Percentiles rank a stretch among this genome's conserved stretches.
Conservation (phyloP, 2,113 vertebrate genomes). For the Corythornis vintsioides region DNA sequence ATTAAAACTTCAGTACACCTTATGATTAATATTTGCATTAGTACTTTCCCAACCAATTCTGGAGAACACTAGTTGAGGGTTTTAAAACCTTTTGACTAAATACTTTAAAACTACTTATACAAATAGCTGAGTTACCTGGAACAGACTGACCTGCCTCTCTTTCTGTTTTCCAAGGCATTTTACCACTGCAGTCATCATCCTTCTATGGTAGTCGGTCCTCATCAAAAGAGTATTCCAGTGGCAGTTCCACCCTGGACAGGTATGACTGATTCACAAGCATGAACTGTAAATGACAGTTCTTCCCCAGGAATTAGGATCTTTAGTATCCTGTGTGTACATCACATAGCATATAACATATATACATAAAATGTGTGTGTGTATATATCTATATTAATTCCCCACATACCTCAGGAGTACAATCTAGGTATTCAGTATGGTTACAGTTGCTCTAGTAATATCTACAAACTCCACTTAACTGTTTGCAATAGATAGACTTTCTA, state of each 20-base stretch:
- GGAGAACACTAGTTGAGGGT: neutral
- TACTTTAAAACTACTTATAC: neutral
- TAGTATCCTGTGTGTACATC: neutral
- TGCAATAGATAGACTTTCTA: neutral
- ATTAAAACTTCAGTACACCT: neutral
- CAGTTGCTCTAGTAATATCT: neutral
- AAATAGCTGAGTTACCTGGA: neutral
- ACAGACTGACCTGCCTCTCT: neutral
- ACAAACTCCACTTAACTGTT: neutral
- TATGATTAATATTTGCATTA: neutral
- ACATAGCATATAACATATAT: neutral
- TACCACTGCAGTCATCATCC: conserved; percentile 90
- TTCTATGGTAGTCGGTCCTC: conserved; percentile 89
- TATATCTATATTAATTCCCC: neutral
- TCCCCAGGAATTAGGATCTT: neutral
- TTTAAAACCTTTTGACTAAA: neutral
- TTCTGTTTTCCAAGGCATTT: conserved; percentile 76
- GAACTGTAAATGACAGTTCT: neutral
- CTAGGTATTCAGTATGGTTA: neutral
- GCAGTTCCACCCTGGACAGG: conserved; percentile 89
- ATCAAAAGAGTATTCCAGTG: conserved; percentile 87
- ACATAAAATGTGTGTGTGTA: neutral
- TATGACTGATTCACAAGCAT: conserved; percentile 49
- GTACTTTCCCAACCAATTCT: neutral
- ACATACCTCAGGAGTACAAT: neutral